phyloP scores from a whole-genome alignment of 2,113 vertebrate species.

The Cynocephalus volans region DNA sequence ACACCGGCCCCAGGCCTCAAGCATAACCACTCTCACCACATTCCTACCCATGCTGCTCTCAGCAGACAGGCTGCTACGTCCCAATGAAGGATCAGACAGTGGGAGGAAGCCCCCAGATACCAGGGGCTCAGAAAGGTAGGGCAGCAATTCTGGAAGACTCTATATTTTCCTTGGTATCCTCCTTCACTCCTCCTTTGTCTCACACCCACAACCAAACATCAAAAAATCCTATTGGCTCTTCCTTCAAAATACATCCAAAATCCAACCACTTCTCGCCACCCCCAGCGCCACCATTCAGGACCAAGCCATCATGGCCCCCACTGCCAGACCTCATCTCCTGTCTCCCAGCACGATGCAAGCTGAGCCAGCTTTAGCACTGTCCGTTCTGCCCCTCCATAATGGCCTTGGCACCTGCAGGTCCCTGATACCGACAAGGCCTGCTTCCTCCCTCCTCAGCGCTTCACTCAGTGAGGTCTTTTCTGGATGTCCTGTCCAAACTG shows the following conservation, averaged over 20 bases:
- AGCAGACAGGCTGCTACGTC: neutral
- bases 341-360: rapidly evolving
- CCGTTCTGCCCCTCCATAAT: neutral
- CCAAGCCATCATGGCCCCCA: neutral
- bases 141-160: neutral
- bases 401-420: neutral
- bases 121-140: neutral
- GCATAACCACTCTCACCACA: neutral
- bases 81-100: neutral
- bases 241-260: neutral
- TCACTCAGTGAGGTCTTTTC: neutral
- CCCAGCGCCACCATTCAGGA: neutral
- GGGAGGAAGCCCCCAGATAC: neutral
- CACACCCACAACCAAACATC: neutral
- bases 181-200: neutral
- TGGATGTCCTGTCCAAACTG: neutral
- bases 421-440: neutral
- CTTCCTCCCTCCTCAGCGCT: neutral
- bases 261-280: neutral
- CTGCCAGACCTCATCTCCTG: neutral
- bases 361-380: too few species aligned
- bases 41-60: neutral
- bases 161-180: neutral
- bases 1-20: rapidly evolving
- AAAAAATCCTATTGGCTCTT: neutral